These are phyloP conservation scores for Mus pahari DNA, from an alignment of 2,113 vertebrate genomes.

Conservation along the genomic window DNA sequence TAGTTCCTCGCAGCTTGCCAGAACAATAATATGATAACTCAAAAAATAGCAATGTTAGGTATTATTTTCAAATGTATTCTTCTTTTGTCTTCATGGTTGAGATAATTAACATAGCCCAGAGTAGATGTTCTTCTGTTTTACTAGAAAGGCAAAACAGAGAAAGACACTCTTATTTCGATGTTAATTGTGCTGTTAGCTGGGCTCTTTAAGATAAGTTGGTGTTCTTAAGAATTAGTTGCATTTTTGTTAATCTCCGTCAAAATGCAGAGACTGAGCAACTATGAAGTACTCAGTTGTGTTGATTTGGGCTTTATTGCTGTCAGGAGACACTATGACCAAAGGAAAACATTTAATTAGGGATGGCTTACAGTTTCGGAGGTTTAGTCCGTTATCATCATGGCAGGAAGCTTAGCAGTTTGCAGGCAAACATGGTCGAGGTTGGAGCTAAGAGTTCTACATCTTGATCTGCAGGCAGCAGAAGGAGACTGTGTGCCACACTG, in stretches of 20 bases:
- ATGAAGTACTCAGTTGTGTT: not conserved
- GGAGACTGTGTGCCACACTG: not conserved
- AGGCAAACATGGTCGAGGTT: not conserved
- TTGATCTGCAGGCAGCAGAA: not conserved
- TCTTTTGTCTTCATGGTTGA: conserved; percentile 49
- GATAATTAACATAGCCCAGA: conserved; percentile 11
- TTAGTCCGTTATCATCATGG: not conserved
- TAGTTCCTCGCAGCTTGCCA: conserved; percentile 34
- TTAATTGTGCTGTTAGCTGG: conserved; percentile 12
- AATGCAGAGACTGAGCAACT: not conserved
- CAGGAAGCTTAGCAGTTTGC: not conserved
- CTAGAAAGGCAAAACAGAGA: not conserved
- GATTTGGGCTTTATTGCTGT: not conserved
- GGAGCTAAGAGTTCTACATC: not conserved
- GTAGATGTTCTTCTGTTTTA: not conserved
- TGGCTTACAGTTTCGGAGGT: not conserved
- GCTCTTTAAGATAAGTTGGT: conserved; percentile 28
- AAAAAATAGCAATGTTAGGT: conserved; percentile 16
- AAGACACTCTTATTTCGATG: not conserved
- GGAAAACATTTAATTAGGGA: not conserved
- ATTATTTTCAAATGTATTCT: conserved; percentile 62
- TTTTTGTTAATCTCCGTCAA: no score
- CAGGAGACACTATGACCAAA: not conserved
- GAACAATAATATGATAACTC: conserved; percentile 19
- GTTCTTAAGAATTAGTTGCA: conserved; percentile 8